These are phyloP conservation scores for Potamarius usumacintae DNA, from an alignment of 2,113 vertebrate species.

Conservation along the genomic window DNA sequence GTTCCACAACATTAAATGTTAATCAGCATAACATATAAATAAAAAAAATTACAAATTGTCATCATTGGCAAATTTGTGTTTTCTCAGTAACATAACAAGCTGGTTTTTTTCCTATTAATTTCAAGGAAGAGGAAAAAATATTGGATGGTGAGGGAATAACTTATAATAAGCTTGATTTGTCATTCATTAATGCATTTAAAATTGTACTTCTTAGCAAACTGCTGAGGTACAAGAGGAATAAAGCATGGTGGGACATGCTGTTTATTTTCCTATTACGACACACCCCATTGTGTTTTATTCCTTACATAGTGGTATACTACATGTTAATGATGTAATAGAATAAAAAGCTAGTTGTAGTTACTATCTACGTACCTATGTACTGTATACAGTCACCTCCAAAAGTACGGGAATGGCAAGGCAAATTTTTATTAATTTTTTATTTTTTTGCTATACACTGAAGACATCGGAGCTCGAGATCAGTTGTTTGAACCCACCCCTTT, in stretches of 20 bases:
- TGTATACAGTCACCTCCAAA: not conserved
- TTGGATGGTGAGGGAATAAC: not conserved
- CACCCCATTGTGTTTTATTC: not conserved
- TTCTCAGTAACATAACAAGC: not conserved
- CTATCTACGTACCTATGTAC: not conserved
- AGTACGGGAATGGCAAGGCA: not conserved
- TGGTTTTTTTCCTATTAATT: not conserved
- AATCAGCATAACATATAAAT: not conserved
- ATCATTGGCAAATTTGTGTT: not conserved
- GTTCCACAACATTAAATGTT: not conserved
- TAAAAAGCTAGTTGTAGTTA: not conserved
- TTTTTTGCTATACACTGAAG: not conserved
- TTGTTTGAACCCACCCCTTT: not conserved
- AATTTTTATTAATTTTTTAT: not conserved
- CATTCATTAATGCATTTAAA: not conserved
- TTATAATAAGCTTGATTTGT: not conserved
- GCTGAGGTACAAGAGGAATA: not conserved
- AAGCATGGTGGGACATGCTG: not conserved
- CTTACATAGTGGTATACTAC: not conserved
- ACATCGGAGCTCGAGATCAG: not conserved
- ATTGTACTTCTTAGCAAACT: not conserved
- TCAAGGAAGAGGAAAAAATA: not conserved
- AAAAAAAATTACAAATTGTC: not conserved
- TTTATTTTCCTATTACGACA: not conserved
- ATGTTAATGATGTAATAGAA: not conserved